A percentile compares a stretch with the other conserved stretches of the same genome.
Evolutionary conservation across 2,797 vertebrate genomes (phyloP).

Genomic region (Coregonus suidteri): DNA sequence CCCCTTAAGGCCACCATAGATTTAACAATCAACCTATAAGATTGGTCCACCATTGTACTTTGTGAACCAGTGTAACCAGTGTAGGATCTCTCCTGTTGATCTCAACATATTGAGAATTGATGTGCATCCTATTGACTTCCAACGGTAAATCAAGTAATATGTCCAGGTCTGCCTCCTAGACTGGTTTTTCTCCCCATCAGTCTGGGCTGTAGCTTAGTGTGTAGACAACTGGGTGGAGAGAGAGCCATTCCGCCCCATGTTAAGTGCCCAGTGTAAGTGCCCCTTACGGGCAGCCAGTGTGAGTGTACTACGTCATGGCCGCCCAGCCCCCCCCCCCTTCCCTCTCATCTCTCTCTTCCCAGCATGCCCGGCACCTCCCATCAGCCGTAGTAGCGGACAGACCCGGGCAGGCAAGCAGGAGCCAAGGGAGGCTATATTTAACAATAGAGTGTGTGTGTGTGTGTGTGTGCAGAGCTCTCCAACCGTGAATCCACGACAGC

Average conservation of each 20-base stretch:
- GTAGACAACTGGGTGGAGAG: neutral
- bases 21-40: too few species aligned
- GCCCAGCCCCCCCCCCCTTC: neutral
- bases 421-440: neutral
- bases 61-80: too few species aligned
- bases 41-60: too few species aligned
- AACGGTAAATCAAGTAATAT: too few species aligned
- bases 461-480: neutral
- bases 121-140: too few species aligned
- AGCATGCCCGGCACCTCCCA: conserved; percentile 1
- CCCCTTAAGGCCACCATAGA: too few species aligned
- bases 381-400: neutral
- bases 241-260: neutral
- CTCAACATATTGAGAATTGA: too few species aligned
- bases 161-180: too few species aligned
- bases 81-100: too few species aligned
- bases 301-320: neutral
- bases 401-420: neutral
- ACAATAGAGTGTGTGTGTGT: neutral
- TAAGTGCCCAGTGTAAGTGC: neutral
- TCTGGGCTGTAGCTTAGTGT: neutral
- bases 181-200: too few species aligned
- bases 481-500: neutral
- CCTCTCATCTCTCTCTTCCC: neutral
- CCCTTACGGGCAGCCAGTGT: neutral